phyloP scores from a whole-genome alignment of 2,888 invertebrate species.

The Lottia gigantea region DNA sequence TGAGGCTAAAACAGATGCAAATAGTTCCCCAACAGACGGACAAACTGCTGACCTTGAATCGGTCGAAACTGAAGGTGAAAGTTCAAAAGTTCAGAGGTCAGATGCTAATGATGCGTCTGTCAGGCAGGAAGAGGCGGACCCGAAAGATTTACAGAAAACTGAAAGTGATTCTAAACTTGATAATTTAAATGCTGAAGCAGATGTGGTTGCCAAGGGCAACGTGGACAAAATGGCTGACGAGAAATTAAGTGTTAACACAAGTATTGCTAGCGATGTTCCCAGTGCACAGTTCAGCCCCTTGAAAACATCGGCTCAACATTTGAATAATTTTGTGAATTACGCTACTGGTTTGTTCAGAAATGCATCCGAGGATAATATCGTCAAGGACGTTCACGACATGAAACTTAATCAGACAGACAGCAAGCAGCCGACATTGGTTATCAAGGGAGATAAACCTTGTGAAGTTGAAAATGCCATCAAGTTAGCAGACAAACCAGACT shows the following conservation, averaged over 20 bases:
- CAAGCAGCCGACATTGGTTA: constrained; percentile 18
- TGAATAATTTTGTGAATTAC: constrained; percentile 85
- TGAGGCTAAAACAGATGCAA: no score
- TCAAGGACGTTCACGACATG: constrained; percentile 45
- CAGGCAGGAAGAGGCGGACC: no score
- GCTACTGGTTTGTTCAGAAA: constrained; percentile 86
- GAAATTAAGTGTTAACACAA: constrained; percentile 1
- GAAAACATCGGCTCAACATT: constrained; percentile 49
- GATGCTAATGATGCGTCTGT: no score
- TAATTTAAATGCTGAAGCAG: constrained; percentile 24
- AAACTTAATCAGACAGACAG: constrained; percentile 19
- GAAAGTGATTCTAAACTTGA: constrained; percentile 31
- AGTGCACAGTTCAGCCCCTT: constrained; percentile 47
- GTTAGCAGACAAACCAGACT: constrained; percentile 85
- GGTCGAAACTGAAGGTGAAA: no score
- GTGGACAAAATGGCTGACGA: constrained; percentile 19
- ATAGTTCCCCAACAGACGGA: no score
- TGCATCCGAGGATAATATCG: constrained; percentile 32
- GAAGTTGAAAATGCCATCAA: constrained; percentile 58
- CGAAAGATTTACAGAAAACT: constrained; percentile 24
- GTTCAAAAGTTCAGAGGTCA: no score
- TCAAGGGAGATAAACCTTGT: constrained; percentile 32
- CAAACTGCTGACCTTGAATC: no score
- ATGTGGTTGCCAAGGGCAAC: constrained; percentile 20
- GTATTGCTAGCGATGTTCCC: constrained; percentile 2